Percentiles rank a stretch among this genome's conserved stretches.
phyloP scores from a whole-genome alignment of 2,888 invertebrate genomes.

The Limnephilus marmoratus region DNA sequence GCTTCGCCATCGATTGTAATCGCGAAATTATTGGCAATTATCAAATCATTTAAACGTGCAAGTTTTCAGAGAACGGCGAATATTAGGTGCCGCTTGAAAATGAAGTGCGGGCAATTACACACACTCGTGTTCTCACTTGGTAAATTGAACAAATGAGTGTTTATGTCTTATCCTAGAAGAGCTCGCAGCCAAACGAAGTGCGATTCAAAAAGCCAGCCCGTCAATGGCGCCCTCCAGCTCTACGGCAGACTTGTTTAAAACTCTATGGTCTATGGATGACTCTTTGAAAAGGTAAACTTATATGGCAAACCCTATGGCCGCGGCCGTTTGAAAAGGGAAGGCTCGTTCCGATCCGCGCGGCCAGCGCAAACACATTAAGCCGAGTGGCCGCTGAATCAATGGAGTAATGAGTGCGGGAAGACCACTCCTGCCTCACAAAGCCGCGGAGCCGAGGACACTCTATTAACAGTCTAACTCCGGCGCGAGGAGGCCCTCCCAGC shows the following conservation, averaged over 20 bases:
- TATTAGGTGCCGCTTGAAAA: background rate
- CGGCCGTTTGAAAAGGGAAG: conserved; percentile 12
- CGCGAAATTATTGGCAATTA: background rate
- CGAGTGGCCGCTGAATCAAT: conserved; percentile 61
- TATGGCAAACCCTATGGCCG: conserved; percentile 53
- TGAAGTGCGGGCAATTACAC: conserved; percentile 34
- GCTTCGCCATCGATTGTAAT: too few species aligned
- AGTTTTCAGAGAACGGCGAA: background rate
- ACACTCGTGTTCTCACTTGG: conserved; percentile 39
- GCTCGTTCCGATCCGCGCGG: conserved; percentile 43
- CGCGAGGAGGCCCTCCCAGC: conserved; percentile 3
- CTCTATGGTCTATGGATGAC: conserved; percentile 25
- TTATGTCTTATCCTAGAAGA: conserved; percentile 44
- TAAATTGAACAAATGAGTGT: conserved; percentile 43
- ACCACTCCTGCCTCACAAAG: conserved; percentile 54
- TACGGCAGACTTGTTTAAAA: conserved; percentile 32
- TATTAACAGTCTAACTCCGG: conserved; percentile 54
- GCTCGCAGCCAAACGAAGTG: conserved; percentile 37
- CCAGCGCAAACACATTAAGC: conserved; percentile 56
- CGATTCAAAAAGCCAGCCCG: conserved; percentile 31
- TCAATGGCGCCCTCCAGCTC: conserved; percentile 39
- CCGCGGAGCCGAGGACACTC: conserved; percentile 55
- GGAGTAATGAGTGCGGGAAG: conserved; percentile 62
- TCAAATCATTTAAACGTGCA: background rate
- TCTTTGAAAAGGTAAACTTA: conserved; percentile 33